phyloP scores from a whole-genome alignment of 2,797 vertebrate genomes.

The Tenualosa ilisha region DNA sequence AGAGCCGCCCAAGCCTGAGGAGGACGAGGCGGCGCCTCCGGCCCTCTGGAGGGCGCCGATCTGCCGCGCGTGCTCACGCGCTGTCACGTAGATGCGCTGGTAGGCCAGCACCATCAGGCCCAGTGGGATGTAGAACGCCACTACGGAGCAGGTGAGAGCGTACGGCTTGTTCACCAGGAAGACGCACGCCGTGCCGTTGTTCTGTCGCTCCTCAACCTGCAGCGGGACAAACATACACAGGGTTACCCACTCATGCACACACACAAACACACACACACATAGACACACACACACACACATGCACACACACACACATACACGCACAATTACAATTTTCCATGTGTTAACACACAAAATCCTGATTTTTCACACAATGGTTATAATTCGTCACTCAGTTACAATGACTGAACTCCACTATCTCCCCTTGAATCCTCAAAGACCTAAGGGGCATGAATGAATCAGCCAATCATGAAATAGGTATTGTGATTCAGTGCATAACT shows the following conservation, averaged over 20 bases:
- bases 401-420: no score
- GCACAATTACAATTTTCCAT: no score
- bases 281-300: background rate
- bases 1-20: conserved; percentile 45
- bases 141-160: conserved; percentile 95
- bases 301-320: no score
- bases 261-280: background rate
- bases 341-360: no score
- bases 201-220: conserved; percentile 88
- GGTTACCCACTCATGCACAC: background rate
- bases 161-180: conserved; percentile 99
- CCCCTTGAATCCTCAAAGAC: no score
- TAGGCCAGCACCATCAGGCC: conserved; percentile 97
- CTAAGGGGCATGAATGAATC: no score
- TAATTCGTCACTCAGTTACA: no score
- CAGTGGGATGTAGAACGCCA: conserved; percentile 98
- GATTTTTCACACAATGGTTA: no score
- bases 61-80: conserved; percentile 89
- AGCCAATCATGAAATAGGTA: no score
- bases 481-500: no score
- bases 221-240: background rate
- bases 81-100: conserved; percentile 96
- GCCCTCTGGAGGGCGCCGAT: conserved; percentile 91
- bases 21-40: conserved; percentile 65
- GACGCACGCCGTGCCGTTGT: conserved; percentile 90